Evolutionary conservation across 2,113 vertebrate genomes (phyloP).

Genomic region (Fregata magnificens): DNA sequence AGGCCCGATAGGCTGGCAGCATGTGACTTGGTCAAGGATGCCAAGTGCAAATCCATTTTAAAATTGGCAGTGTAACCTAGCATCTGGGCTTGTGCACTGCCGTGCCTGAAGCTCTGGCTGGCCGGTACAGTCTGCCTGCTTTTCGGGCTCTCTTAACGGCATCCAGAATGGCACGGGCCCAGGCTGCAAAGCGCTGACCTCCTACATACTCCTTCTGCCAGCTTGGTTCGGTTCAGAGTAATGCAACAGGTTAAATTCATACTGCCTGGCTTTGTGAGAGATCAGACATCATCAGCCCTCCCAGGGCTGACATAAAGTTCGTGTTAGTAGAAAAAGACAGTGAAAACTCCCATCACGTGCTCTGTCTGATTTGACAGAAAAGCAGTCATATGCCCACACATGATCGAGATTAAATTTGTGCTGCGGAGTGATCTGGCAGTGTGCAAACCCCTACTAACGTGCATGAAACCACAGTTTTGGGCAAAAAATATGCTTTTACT

Average conservation of each 20-base stretch:
- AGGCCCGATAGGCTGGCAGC: not conserved
- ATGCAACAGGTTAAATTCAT: not conserved
- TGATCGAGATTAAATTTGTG: not conserved
- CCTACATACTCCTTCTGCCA: not conserved
- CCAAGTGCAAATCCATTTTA: not conserved
- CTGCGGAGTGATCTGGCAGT: not conserved
- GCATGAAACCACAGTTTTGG: not conserved
- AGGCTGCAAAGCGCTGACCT: not conserved
- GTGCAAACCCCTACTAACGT: not conserved
- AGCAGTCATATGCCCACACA: not conserved
- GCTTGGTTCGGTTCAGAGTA: rapidly evolving
- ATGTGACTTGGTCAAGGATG: rapidly evolving
- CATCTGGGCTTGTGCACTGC: not conserved
- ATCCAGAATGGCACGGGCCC: not conserved
- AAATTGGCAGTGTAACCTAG: rapidly evolving
- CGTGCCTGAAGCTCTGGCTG: not conserved
- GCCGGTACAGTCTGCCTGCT: rapidly evolving
- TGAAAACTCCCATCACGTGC: not conserved
- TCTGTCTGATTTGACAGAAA: not conserved
- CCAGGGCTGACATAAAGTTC: not conserved
- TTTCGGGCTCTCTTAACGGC: not conserved
- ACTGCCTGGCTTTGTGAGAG: not conserved
- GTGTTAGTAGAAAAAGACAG: not conserved
- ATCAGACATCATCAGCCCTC: not conserved
- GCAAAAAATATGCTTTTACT: not conserved